Base-by-base conservation (phyloP, 1,140 invertebrate genomes). In the Eupristina koningsbergeri region DNA sequence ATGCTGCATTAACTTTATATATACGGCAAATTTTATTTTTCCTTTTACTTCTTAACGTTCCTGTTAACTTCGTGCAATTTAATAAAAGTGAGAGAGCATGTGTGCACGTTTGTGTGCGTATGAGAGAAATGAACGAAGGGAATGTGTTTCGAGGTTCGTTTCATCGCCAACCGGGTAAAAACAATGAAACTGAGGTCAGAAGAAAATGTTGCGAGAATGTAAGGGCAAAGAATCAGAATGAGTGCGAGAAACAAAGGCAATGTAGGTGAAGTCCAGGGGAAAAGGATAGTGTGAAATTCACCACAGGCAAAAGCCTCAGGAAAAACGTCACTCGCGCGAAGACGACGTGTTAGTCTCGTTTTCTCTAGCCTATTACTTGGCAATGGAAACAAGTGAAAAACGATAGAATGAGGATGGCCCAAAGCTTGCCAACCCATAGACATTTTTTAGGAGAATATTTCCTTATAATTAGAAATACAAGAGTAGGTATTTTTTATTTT, bases 21-120 rank as follows among this genome's bases (percentile, higher is more conserved):
- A 41, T 26, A 36, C 74, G 41, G 26, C 67, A 50, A 73, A 81
- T 81, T 71, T 73, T 81, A 81, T 61, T 73, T 73, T 81, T 39
- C 47, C 69, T 58, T 81, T 73, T 81, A 61, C 47, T 29, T 64
- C 6, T 17, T 36, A n/a, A 17, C 22, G 67, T 41, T 8, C 26
- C 67, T 31, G 63, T 22, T 53, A 53, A 53, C 50, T 53, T 8
- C 69, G 31, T 19, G 39, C 50, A 29, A 81, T 75, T 50, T 74
- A 81, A 75, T 81, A 50, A 61, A 71, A 81, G 53, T 73, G 81
- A 86, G 63, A 64, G 5, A 34, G 5, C 31, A 3, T 15, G 29
- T 34, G 85, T 84, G 76, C 76, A 50, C 74, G 26, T 3, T 22
- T 9, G 9, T 1, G 11, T 41, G 8, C 0, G 22, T n/a, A 26